These are phyloP conservation scores for Drosophila pachea DNA, from an alignment of 1,140 invertebrate species.

Conservation along the genomic window DNA sequence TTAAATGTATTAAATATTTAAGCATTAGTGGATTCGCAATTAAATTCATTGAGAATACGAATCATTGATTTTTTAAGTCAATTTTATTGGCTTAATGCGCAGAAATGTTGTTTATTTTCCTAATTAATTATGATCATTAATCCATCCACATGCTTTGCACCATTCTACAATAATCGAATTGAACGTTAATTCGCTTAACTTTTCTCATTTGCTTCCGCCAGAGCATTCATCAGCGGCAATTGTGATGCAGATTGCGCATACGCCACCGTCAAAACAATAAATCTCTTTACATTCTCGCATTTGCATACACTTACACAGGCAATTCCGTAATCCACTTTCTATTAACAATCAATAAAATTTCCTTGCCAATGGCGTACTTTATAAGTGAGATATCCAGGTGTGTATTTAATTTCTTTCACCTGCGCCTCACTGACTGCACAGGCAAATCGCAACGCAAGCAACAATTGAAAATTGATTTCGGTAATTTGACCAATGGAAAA, in stretches of 20 bases:
- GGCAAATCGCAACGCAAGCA: too few relatives aligned
- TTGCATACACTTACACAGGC: not conserved
- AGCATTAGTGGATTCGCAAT: not conserved
- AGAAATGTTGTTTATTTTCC: not conserved
- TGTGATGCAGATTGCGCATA: slow-evolving; percentile 38
- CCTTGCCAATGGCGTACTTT: too few relatives aligned
- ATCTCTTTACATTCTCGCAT: slow-evolving; percentile 28
- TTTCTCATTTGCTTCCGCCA: slow-evolving; percentile 8
- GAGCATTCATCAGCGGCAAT: slow-evolving; percentile 27
- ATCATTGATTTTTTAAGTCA: too few relatives aligned
- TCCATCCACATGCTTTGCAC: slow-evolving; percentile 7
- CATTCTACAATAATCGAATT: slow-evolving; percentile 34
- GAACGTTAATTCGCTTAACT: slow-evolving; percentile 34
- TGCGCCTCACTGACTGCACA: too few relatives aligned
- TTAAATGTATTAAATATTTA: not conserved
- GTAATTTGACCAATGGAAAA: not conserved
- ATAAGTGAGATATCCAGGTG: too few relatives aligned
- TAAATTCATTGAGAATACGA: not conserved
- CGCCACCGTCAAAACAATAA: slow-evolving; percentile 33
- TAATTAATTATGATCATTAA: slow-evolving; percentile 18
- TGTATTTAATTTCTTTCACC: too few relatives aligned
- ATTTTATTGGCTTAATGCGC: not conserved
- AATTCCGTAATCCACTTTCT: too few relatives aligned
- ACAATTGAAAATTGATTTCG: not conserved
- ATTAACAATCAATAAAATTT: too few relatives aligned